These are phyloP conservation scores for Drosophila leontia DNA, from an alignment of 1,140 invertebrate species.

Conservation along the genomic window DNA sequence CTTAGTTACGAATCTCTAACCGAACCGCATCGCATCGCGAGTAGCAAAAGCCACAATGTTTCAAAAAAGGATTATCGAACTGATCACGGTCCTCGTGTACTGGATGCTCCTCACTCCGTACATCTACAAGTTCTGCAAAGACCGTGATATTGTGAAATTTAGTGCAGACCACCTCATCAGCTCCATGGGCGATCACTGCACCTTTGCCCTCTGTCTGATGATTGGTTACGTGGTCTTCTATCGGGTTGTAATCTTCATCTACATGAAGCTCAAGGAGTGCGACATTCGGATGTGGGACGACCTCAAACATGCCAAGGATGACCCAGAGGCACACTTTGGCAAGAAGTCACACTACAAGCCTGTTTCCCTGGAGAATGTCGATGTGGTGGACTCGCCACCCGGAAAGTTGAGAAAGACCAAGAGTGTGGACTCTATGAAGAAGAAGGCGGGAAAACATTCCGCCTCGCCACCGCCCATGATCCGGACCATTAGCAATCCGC, in stretches of 20 bases:
- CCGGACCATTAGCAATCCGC: conserved; percentile 66
- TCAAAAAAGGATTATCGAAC: conserved; percentile 76
- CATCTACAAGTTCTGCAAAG: conserved; percentile 63
- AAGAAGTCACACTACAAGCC: conserved; percentile 68
- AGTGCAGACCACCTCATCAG: conserved; percentile 55
- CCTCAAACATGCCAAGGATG: conserved; percentile 60
- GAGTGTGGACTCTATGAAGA: conserved; percentile 9
- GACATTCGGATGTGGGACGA: conserved; percentile 70
- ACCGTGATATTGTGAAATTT: conserved; percentile 44
- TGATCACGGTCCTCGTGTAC: conserved; percentile 70
- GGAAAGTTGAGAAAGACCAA: conserved; percentile 8
- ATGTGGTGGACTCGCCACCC: conserved; percentile 49
- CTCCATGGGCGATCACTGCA: conserved; percentile 58
- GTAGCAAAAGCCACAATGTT: conserved; percentile 48
- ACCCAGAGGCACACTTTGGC: conserved; percentile 54
- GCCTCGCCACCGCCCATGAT: conserved; percentile 52
- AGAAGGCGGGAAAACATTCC: conserved; percentile 2
- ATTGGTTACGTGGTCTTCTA: conserved; percentile 64
- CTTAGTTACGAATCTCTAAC: conserved; percentile 69
- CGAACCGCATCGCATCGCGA: conserved; percentile 47
- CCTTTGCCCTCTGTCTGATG: conserved; percentile 54
- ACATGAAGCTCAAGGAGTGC: conserved; percentile 71
- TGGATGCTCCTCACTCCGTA: conserved; percentile 66
- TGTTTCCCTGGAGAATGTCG: conserved; percentile 64
- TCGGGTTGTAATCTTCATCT: conserved; percentile 65